These are phyloP conservation scores for Glaucopsyche alexis DNA, from an alignment of 2,888 invertebrate genomes.

Conservation along the genomic window DNA sequence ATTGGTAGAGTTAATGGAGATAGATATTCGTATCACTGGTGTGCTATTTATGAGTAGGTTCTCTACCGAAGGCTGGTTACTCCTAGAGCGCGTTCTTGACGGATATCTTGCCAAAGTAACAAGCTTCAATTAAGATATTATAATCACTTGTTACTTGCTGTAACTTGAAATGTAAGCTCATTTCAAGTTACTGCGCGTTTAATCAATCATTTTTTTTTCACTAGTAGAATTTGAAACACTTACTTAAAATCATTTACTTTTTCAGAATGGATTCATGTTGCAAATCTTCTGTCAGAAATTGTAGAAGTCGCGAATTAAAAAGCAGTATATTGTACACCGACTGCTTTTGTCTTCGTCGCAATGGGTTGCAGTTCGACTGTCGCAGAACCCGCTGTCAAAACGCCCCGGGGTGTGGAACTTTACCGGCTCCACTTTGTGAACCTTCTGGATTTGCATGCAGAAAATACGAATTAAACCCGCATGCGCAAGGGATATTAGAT, in stretches of 20 bases:
- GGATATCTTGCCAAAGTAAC: too few relatives aligned
- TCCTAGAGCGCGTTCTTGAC: too few relatives aligned
- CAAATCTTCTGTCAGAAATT: conserved; percentile 36
- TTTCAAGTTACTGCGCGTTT: too few relatives aligned
- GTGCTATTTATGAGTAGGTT: too few relatives aligned
- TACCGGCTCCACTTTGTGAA: conserved; percentile 60
- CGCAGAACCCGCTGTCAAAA: conserved; percentile 72
- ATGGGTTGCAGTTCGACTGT: conserved; percentile 80
- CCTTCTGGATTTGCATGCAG: conserved; percentile 61
- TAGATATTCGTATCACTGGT: too few relatives aligned
- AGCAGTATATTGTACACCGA: conserved; percentile 74
- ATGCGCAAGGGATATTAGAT: conserved; percentile 56
- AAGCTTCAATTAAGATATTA: too few relatives aligned
- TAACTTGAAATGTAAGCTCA: too few relatives aligned
- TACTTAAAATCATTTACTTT: not conserved
- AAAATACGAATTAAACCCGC: conserved; percentile 59
- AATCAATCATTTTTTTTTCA: too few relatives aligned
- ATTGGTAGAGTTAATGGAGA: too few relatives aligned
- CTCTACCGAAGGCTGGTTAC: too few relatives aligned
- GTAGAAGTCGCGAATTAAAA: conserved; percentile 73
- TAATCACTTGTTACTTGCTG: too few relatives aligned
- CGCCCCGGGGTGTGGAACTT: conserved; percentile 54
- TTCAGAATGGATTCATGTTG: conserved; percentile 25
- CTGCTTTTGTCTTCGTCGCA: conserved; percentile 77
- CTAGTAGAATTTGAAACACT: not conserved